Percentiles rank a stretch among this genome's conserved stretches.
phyloP scores from a whole-genome alignment of 1,140 invertebrate genomes.

The Pygmarrhopalites habei region DNA sequence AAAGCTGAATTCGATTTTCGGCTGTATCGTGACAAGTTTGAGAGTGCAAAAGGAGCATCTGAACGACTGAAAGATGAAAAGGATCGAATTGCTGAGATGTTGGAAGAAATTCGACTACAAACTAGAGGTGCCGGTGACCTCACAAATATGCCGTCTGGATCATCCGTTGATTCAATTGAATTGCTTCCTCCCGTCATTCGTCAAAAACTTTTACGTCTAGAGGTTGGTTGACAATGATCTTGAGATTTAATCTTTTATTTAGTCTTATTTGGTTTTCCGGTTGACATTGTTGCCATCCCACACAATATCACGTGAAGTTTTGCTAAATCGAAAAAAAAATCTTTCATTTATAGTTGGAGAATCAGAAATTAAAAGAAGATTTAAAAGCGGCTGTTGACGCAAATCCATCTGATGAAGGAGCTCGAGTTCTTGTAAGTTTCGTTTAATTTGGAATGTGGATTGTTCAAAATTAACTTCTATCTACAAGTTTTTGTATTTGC shows the following conservation, averaged over 20 bases:
- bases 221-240: slow-evolving; percentile 31
- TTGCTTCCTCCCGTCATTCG: slow-evolving; percentile 30
- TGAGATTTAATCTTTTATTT: not conserved
- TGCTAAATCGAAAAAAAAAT: not conserved
- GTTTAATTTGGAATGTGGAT: no score
- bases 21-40: slow-evolving; percentile 27
- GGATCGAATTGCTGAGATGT: slow-evolving; percentile 13
- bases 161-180: slow-evolving; percentile 34
- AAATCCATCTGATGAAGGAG: slow-evolving; percentile 26
- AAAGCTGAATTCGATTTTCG: slow-evolving; percentile 31
- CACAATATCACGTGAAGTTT: no score
- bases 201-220: slow-evolving; percentile 32
- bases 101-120: slow-evolving; percentile 34
- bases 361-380: slow-evolving; percentile 32
- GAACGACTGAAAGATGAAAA: slow-evolving; percentile 36
- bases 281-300: no score
- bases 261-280: slow-evolving; percentile 1
- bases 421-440: slow-evolving; percentile 30
- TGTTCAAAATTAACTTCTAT: no score
- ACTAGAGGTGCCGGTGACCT: not conserved
- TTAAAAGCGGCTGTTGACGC: slow-evolving; percentile 22
- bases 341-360: slow-evolving; percentile 32
- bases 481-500: no score
- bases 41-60: slow-evolving; percentile 24
- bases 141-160: slow-evolving; percentile 11